phyloP scores from a whole-genome alignment of 2,888 invertebrate genomes.

The Hemistola chrysoprasaria region DNA sequence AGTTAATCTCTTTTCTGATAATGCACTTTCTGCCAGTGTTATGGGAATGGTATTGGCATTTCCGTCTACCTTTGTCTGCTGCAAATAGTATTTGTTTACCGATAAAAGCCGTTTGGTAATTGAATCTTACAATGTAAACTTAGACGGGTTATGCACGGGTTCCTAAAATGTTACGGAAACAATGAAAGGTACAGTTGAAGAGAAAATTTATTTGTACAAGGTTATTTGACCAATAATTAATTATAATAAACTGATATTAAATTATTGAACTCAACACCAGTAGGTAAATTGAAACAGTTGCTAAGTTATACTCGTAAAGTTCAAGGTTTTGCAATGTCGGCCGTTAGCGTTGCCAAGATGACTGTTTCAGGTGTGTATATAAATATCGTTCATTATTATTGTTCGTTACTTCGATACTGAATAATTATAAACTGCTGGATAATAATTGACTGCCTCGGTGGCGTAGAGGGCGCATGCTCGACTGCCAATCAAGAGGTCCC shows the following conservation, averaged over 20 bases:
- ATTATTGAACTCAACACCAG: slow-evolving; percentile 32
- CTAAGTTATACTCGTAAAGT: slow-evolving; percentile 37
- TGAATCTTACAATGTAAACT: not conserved
- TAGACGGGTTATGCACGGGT: too few relatives aligned
- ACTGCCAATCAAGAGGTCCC: too few relatives aligned
- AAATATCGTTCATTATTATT: too few relatives aligned
- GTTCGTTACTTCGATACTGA: too few relatives aligned
- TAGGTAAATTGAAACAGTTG: slow-evolving; percentile 41
- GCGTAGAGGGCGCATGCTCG: too few relatives aligned
- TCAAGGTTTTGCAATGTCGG: slow-evolving; percentile 38
- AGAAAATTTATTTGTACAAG: too few relatives aligned
- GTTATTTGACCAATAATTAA: too few relatives aligned
- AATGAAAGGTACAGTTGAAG: too few relatives aligned
- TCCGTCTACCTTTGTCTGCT: slow-evolving; percentile 6
- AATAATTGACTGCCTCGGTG: too few relatives aligned
- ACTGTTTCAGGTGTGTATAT: slow-evolving; percentile 5
- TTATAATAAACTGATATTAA: slow-evolving; percentile 12
- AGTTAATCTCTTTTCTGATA: slow-evolving; percentile 6
- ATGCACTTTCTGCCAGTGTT: slow-evolving; percentile 8
- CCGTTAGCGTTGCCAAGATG: slow-evolving; percentile 9
- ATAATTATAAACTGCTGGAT: too few relatives aligned
- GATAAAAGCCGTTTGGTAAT: slow-evolving; percentile 1
- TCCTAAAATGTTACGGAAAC: too few relatives aligned
- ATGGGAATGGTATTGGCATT: slow-evolving; percentile 9
- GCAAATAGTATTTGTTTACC: not conserved